Percentiles rank a stretch among this genome's conserved stretches.
Evolutionary conservation across 2,113 vertebrate species (phyloP).

Genomic region (Grammomys surdaster): DNA sequence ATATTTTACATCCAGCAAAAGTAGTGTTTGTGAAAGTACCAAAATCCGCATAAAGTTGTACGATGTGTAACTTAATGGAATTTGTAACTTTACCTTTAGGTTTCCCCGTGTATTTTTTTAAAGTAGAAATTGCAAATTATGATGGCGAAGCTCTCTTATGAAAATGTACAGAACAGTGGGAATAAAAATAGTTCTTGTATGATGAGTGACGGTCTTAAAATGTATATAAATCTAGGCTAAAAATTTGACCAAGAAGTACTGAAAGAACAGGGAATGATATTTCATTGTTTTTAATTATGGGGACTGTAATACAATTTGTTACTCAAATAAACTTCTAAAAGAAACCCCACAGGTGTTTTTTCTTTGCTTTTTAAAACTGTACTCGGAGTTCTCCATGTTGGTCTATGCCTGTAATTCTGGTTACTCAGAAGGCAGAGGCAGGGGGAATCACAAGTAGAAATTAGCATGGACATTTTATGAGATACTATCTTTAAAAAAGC

Average conservation of each 20-base stretch:
- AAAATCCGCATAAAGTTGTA: slow-evolving; percentile 53
- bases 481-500: background rate
- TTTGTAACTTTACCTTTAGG: slow-evolving; percentile 42
- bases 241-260: slow-evolving; percentile 4
- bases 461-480: background rate
- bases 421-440: background rate
- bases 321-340: slow-evolving; percentile 65
- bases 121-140: slow-evolving; percentile 49
- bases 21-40: slow-evolving; percentile 49
- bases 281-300: slow-evolving; percentile 58
- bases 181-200: slow-evolving; percentile 42
- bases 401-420: background rate
- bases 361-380: background rate
- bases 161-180: background rate
- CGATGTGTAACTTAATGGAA: slow-evolving; percentile 52
- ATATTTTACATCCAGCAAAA: slow-evolving; percentile 53
- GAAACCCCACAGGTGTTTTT: slow-evolving; percentile 56
- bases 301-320: background rate
- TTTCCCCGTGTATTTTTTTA: slow-evolving; percentile 21
- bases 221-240: background rate
- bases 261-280: background rate
- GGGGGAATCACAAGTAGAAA: background rate
- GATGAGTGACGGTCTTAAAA: background rate
- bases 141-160: background rate
- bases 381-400: background rate